Base-by-base conservation (phyloP, 2,797 vertebrate genomes). In the Leucoraja ocellata region DNA sequence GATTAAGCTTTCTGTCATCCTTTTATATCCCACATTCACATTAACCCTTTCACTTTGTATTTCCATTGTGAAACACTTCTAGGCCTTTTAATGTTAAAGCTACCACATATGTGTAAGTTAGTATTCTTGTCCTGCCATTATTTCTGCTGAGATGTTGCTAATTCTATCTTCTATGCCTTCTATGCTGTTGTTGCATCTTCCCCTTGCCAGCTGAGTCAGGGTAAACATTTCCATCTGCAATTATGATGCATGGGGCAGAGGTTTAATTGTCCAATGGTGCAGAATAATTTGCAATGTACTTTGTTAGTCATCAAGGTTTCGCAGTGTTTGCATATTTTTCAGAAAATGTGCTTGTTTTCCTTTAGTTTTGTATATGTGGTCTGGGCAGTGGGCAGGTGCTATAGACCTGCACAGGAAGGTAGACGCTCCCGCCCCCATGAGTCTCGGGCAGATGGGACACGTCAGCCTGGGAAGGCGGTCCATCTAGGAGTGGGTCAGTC, bases 311-410 rank as follows among this genome's bases (percentile, higher is more conserved):
- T 25, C 58, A 61, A 28, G 25, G 1, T 68, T 88, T 36, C 10
- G 65, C 7, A 16, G 5, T 65, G 61, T 25, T 63, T 32, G 61
- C n/a, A 88, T 9, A 61, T 65, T 9, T n/a, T 65, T 36, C 84
- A 68, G 84, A 88, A 88, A 68, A 88, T 88, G 65, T 68, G 28
- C n/a, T 88, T 86, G 28, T 63, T 86, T 6, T 65, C n/a, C 32
- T 68, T 68, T 88, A 6, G 32, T 36, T 68, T 88, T 68, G n/a
- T 16, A 88, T 21, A 68, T 88, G 84, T 32, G 21, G 58, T 63
- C 46, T 54, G 46, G 46, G 46, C 46, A 54, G 46, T 54, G 46
- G 46, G 46, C 46, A 54, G 46, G 46, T 54, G 46, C 46, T 54
- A 54, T 5, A 54, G 46, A 5, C 46, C 46, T 54, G 46, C 46